Conservation (phyloP, 2,888 invertebrate species). For the Tolmerus cingulatus region DNA sequence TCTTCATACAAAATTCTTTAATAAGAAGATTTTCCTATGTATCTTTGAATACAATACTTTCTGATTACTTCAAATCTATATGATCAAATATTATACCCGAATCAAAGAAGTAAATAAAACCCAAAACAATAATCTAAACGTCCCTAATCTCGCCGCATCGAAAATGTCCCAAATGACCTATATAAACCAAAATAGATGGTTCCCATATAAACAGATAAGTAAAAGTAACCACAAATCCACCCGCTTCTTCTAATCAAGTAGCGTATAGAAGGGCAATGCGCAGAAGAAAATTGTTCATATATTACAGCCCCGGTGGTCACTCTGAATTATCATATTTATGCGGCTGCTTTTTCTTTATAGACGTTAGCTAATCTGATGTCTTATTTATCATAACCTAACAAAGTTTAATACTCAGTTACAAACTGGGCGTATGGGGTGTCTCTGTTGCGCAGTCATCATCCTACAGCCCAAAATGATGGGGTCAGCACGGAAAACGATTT, state of each 20-base stretch:
- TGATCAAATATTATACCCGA: slow-evolving; percentile 16
- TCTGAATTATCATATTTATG: slow-evolving; percentile 49
- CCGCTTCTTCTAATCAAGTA: slow-evolving; percentile 12
- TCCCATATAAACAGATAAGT: slow-evolving; percentile 48
- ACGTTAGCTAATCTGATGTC: slow-evolving; percentile 49
- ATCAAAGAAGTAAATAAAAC: slow-evolving; percentile 6
- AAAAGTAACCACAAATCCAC: slow-evolving; percentile 40
- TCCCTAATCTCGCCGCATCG: slow-evolving; percentile 5
- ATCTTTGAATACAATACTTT: background rate
- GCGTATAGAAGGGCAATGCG: background rate
- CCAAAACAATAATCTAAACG: slow-evolving; percentile 24
- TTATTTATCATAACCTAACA: slow-evolving; percentile 50
- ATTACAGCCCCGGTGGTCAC: slow-evolving; percentile 44
- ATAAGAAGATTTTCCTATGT: background rate
- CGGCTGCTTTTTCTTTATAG: slow-evolving; percentile 47
- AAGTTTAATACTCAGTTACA: slow-evolving; percentile 47
- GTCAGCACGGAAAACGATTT: slow-evolving; percentile 48
- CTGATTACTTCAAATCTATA: slow-evolving; percentile 19
- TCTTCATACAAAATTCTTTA: background rate
- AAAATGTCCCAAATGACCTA: slow-evolving; percentile 31
- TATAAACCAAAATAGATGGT: slow-evolving; percentile 43
- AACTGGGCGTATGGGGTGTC: slow-evolving; percentile 13
- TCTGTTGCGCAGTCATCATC: slow-evolving; percentile 16
- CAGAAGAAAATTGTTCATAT: background rate
- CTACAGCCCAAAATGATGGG: slow-evolving; percentile 37